A percentile compares a stretch with the other conserved stretches of the same genome.
Evolutionary conservation across 2,888 invertebrate genomes (phyloP).

Genomic region (Conops quadrifasciatus): DNA sequence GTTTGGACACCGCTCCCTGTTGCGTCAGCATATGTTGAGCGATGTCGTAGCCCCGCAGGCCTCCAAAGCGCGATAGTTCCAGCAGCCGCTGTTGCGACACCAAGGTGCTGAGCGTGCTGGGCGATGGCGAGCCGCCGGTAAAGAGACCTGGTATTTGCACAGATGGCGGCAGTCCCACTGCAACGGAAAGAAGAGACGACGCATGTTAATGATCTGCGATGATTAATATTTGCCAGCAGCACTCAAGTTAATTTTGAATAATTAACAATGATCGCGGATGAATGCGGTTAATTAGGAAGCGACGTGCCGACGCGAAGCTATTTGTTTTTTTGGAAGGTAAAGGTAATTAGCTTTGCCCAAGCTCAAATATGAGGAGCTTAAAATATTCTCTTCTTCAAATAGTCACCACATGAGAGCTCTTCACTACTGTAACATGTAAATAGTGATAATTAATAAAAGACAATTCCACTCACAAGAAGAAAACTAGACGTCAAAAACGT

Average conservation of each 20-base stretch:
- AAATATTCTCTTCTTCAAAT: neutral
- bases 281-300: constrained; percentile 30
- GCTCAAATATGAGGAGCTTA: neutral
- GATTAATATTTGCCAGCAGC: constrained; percentile 32
- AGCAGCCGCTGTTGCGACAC: constrained; percentile 68
- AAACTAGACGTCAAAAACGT: too few relatives aligned
- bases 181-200: constrained; percentile 33
- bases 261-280: constrained; percentile 33
- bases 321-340: constrained; percentile 8
- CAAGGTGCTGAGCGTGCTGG: constrained; percentile 75
- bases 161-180: constrained; percentile 61
- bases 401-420: too few relatives aligned
- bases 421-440: too few relatives aligned
- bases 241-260: constrained; percentile 29
- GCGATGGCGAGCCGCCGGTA: constrained; percentile 63
- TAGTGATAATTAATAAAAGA: too few relatives aligned
- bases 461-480: too few relatives aligned
- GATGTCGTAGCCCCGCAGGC: constrained; percentile 62
- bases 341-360: neutral
- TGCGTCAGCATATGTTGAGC: constrained; percentile 64
- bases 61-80: constrained; percentile 63
- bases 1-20: constrained; percentile 63
- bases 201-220: constrained; percentile 29
- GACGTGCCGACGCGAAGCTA: constrained; percentile 15
- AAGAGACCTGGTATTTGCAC: constrained; percentile 62